Evolutionary conservation across 2,113 vertebrate genomes (phyloP), one percentile per base, ranked within the genome.

Genomic region (Sinocyclocheilus grahami): DNA sequence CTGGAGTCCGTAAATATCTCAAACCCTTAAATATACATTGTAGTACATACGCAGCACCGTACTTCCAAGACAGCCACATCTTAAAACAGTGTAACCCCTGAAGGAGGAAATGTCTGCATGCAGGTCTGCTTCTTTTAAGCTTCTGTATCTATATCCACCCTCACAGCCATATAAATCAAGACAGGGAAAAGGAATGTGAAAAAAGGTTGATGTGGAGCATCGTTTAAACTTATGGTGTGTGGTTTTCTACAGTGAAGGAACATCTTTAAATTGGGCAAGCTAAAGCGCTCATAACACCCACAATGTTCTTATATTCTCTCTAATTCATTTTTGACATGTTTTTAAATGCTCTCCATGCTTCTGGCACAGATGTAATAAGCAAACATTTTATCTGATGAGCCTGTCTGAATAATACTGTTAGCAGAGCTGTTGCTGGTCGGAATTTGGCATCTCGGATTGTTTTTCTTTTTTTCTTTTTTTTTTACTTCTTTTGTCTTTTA

Each of bases 221-320:
- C 42, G 8, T 42, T 42, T 42, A 42, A 82, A 89, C 82, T 82
- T 82, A 48, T 42, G 18, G 4, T 60, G 62, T 75, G 16, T 60
- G 85, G 37, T 82, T 63, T 58, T 55, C 58, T 60, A 22, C 71
- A 18, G 37, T 42, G 14, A 16, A 79, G 53, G 77, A 83, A 86
- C 0, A 72, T 82, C 65, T 67, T 83, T 62, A 42, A 88, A 86
- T 81, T 79, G 75, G 85, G 87, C 86, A 80, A 86, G n/a, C 82
- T 46, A n/a, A 37, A 30, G 48, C 78, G 76, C 74, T 86, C 77
- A 37, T 81, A 85, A 86, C 80, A 89, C 83, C 82, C 76, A 86
- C 60, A 71, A 65, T 46, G 69, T 55, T 75, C 80, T 85, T 74
- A 81, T 84, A 86, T 86, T 86, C 77, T 71, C 78, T 42, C 1